Conservation (phyloP, 2,113 vertebrate species). For the Macheiramphus alcinus region DNA sequence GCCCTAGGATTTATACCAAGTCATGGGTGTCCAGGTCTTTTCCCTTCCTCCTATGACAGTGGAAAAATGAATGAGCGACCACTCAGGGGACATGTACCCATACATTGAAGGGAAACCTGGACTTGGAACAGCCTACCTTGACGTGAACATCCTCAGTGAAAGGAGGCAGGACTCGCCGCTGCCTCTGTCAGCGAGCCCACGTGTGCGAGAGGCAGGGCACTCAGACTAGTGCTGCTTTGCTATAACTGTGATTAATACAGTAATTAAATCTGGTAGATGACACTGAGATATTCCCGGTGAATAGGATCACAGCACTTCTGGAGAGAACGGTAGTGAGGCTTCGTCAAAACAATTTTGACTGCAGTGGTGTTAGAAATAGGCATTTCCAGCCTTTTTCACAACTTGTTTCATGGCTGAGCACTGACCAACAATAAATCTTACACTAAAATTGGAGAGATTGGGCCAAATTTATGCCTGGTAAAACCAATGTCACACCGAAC, state of each 20-base stretch:
- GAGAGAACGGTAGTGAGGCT: background rate
- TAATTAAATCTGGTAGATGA: background rate
- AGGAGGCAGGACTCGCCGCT: background rate
- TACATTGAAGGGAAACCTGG: background rate
- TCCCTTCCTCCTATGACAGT: background rate
- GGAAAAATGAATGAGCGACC: background rate
- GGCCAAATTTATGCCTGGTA: background rate
- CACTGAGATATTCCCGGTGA: background rate
- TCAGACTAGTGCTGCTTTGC: background rate
- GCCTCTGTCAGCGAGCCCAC: fast-evolving
- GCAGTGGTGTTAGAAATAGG: background rate
- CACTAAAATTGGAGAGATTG: background rate
- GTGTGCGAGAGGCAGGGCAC: fast-evolving
- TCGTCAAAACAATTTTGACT: background rate
- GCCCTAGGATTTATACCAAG: background rate
- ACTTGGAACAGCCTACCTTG: background rate
- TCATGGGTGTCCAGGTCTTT: background rate
- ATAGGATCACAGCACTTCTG: fast-evolving
- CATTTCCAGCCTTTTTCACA: background rate
- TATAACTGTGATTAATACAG: background rate
- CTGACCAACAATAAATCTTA: background rate
- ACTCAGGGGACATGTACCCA: fast-evolving
- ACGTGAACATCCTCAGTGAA: background rate
- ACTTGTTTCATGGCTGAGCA: background rate
- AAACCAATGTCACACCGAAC: background rate